Base-by-base conservation (phyloP, 2,888 invertebrate species). In the Spisula subtruncata region DNA sequence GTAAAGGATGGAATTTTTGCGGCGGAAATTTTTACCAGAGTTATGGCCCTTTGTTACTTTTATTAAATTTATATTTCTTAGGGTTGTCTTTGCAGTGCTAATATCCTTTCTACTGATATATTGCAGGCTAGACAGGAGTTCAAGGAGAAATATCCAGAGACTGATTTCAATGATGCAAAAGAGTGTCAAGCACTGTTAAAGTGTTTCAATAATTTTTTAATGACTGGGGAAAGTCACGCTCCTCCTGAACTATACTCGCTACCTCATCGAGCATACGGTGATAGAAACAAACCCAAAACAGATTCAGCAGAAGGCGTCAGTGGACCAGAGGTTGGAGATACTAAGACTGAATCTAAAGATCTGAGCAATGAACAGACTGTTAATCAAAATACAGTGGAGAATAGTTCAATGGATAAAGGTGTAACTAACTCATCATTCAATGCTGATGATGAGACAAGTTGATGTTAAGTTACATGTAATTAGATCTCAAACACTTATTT, bases 71-170 rank as follows among this genome's bases (percentile, higher is more conserved):
- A n/a, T n/a, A n/a, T n/a, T n/a, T n/a, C n/a, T n/a, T n/a, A n/a
- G n/a, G n/a, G n/a, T n/a, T n/a, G n/a, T n/a, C n/a, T n/a, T n/a
- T n/a, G n/a, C n/a, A n/a, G n/a, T n/a, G n/a, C n/a, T n/a, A n/a
- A n/a, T n/a, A n/a, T 71, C 14, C 8, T 71, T 1, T 56, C 16
- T 75, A 2, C 10, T 16, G 8, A 0, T 85, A 8, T 35, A 80
- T 95, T 96, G 18, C 96, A 98, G 98, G 99, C 99, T 97, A 97
- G 99, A 87, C 97, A 98, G 90, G 97, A 98, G 83, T 97, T 99
- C 90, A 98, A 98, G 95, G 98, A 98, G 96, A 98, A 98, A 35
- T 99, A 98, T 96, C 98, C 98, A 0, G 98, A 98, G 88, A 93
- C 98, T 98, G 1, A 97, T 98, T 91, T 97, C 98, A 98, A 98